These are phyloP conservation scores for Pluvianellus socialis DNA, from an alignment of 2,113 vertebrate genomes.

Conservation along the genomic window DNA sequence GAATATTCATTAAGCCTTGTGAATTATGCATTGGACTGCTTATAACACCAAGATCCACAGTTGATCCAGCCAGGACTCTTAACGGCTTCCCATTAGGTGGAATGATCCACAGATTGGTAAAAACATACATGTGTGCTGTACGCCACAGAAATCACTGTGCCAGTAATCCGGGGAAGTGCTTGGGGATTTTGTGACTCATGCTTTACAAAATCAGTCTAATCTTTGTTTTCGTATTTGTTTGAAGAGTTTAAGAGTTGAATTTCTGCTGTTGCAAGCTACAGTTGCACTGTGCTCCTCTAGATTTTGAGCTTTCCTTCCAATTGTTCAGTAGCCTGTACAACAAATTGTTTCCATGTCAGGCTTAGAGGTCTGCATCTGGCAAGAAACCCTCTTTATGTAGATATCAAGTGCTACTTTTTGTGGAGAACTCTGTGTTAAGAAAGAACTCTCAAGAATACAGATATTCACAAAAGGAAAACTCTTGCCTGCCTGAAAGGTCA, in stretches of 20 bases:
- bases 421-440: background rate
- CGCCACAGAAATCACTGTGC: background rate
- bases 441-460: conserved; percentile 14
- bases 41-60: conserved; percentile 77
- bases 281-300: background rate
- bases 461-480: conserved; percentile 8
- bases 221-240: conserved; percentile 42
- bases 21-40: conserved; percentile 80
- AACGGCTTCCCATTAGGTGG: conserved; percentile 71
- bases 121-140: conserved; percentile 34
- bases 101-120: conserved; percentile 70
- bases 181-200: conserved; percentile 49
- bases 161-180: conserved; percentile 42
- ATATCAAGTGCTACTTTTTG: conserved; percentile 13
- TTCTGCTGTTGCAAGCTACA: conserved; percentile 39
- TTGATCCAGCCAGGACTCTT: conserved; percentile 75
- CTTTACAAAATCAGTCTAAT: conserved; percentile 43
- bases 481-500: background rate
- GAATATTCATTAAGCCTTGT: conserved; percentile 84
- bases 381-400: background rate
- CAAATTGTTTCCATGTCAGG: conserved; percentile 51
- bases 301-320: conserved; percentile 46
- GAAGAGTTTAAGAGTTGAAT: conserved; percentile 44
- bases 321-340: conserved; percentile 14
- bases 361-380: conserved; percentile 16